Base-by-base conservation (phyloP, 2,888 invertebrate species). In the Troides helena region DNA sequence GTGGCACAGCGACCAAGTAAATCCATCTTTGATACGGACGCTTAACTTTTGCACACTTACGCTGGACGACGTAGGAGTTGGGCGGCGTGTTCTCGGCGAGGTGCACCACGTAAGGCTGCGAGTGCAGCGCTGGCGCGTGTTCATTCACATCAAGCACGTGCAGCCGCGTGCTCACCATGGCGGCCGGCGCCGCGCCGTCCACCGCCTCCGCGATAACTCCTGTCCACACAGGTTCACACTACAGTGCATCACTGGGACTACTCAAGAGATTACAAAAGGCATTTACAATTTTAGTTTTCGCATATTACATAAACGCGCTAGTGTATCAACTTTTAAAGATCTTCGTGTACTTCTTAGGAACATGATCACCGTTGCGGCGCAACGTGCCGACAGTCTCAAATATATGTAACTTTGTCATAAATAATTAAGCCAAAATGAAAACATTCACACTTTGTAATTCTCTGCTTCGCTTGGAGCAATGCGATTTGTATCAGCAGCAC, bases 61-160 rank as follows among this genome's bases (percentile, higher is more conserved):
- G 93, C 89, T 96, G 96, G 65, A 97, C 84, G 71, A 98, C 94
- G 39, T 95, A 94, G 39, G 96, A 94, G 61, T 96, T 96, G 81
- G 96, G 96, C 72, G 96, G 95, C 57, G 96, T 93, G 88, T 98
- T 97, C 87, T 98, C 98, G 0, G 97, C 96, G 18, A 98, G 90
- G 74, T 94, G 94, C 36, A 97, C 91, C 69, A 94, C 94, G 88
- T 98, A 98, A 0, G 96, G 95, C 81, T 94, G 95, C 80, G 96
- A 97, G 85, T 98, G 97, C 86, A 98, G 98, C 75, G 94, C 93
- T 0, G 98, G 98, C 65, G 95, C 94, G 86, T 98, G 97, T 86
- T 98, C 98, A 87, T 99, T 98, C 75, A 96, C 96, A 85, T 98
- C 98, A 73, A 96, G 93, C 71, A 98, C 96, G 87, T 96, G 95